Evolutionary conservation across 1,140 invertebrate species (phyloP).

Genomic region (Mizuhopecten yessoensis): DNA sequence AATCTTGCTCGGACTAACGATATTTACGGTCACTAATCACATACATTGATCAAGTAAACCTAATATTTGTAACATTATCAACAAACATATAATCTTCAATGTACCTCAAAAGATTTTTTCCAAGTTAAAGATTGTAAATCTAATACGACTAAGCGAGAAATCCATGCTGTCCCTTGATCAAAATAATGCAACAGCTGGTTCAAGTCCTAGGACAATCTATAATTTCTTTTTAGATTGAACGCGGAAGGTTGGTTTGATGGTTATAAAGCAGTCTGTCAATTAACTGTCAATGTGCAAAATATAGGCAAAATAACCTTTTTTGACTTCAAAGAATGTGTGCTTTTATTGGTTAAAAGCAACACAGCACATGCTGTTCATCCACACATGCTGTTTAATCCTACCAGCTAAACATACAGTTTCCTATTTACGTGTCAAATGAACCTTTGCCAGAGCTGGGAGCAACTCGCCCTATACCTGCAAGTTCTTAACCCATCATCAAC

Average conservation of each 20-base stretch:
- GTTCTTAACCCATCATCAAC: background rate
- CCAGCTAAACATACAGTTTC: background rate
- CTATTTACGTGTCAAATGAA: background rate
- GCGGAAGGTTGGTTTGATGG: background rate
- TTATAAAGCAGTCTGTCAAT: background rate
- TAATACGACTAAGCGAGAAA: background rate
- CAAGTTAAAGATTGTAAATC: background rate
- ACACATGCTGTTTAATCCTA: background rate
- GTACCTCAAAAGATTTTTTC: background rate
- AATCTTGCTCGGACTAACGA: background rate
- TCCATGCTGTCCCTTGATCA: background rate
- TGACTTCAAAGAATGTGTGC: background rate
- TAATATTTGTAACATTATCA: background rate
- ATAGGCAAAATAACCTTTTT: no score
- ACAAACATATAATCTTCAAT: background rate
- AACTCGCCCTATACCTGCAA: background rate
- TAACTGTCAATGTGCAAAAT: no score
- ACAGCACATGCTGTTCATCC: background rate
- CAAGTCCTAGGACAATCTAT: background rate
- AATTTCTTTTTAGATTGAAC: background rate
- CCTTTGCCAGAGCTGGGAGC: background rate
- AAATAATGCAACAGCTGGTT: background rate
- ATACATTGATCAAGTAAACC: background rate
- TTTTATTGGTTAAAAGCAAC: background rate
- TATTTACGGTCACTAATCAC: background rate